Conservation (phyloP, 2,888 invertebrate genomes). For the Orthonychiurus folsomi region DNA sequence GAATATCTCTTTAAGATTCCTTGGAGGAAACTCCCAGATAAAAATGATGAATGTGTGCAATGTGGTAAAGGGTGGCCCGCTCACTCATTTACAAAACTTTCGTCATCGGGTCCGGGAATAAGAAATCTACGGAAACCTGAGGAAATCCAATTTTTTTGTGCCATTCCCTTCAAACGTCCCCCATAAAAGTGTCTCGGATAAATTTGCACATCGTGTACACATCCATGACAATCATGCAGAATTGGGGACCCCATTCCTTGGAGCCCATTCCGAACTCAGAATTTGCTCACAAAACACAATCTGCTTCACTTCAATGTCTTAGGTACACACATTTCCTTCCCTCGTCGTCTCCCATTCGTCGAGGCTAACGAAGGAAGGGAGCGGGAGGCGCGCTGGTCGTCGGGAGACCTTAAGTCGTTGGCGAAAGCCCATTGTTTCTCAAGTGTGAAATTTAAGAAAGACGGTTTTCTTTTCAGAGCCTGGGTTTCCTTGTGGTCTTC, state of each 20-base stretch:
- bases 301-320: neutral
- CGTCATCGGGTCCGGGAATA: too few species aligned
- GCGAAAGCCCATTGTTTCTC: constrained; percentile 1
- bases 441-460: neutral
- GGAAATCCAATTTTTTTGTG: too few species aligned
- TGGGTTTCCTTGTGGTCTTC: neutral
- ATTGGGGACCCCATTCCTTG: too few species aligned
- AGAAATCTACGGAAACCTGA: neutral
- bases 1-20: too few species aligned
- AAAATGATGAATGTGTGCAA: too few species aligned
- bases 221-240: too few species aligned
- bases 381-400: too few species aligned
- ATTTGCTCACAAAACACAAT: neutral
- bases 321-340: too few species aligned
- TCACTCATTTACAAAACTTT: neutral
- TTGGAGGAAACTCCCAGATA: too few species aligned
- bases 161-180: neutral
- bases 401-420: too few species aligned
- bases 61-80: neutral
- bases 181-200: neutral
- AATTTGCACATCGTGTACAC: neutral
- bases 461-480: neutral
- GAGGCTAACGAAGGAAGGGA: too few species aligned
- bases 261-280: neutral
- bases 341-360: too few species aligned